Conservation (phyloP, 2,797 vertebrate genomes). For the Emydoidea blandingii region DNA sequence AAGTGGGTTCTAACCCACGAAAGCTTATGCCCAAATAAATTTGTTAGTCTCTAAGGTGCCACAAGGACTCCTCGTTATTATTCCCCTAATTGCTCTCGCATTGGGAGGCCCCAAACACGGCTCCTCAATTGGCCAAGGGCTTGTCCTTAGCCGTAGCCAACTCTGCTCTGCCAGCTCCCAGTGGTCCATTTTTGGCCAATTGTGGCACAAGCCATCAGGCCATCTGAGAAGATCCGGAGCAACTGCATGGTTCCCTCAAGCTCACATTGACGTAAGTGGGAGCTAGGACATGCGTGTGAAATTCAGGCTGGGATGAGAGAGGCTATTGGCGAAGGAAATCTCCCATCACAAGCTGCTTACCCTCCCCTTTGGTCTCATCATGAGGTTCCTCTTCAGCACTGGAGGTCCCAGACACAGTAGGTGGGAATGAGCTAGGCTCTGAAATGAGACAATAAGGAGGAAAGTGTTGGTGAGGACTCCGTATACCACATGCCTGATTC, state of each 20-base stretch:
- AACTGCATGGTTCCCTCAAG: not conserved
- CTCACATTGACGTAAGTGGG: not conserved
- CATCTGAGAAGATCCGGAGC: too few relatives aligned
- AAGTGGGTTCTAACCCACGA: too few relatives aligned
- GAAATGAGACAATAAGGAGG: not conserved
- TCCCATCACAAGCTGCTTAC: not conserved
- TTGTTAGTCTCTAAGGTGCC: too few relatives aligned
- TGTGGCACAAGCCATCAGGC: not conserved
- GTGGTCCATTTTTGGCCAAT: too few relatives aligned
- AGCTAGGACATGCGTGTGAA: too few relatives aligned
- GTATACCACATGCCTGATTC: too few relatives aligned
- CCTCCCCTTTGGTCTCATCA: not conserved
- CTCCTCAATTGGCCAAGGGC: not conserved
- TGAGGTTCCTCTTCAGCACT: not conserved
- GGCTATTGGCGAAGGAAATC: not conserved
- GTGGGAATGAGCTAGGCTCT: not conserved
- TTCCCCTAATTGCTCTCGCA: too few relatives aligned
- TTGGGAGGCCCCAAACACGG: not conserved
- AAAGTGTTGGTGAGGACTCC: not conserved
- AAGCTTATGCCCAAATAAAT: too few relatives aligned
- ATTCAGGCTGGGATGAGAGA: not conserved
- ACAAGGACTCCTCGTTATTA: too few relatives aligned
- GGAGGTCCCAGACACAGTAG: rapidly evolving
- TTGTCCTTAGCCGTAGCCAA: not conserved
- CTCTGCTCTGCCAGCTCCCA: not conserved